Percentiles rank a stretch among this genome's conserved stretches.
Evolutionary conservation across 2,888 invertebrate species (phyloP).

Genomic region (Folsomia manolachei): DNA sequence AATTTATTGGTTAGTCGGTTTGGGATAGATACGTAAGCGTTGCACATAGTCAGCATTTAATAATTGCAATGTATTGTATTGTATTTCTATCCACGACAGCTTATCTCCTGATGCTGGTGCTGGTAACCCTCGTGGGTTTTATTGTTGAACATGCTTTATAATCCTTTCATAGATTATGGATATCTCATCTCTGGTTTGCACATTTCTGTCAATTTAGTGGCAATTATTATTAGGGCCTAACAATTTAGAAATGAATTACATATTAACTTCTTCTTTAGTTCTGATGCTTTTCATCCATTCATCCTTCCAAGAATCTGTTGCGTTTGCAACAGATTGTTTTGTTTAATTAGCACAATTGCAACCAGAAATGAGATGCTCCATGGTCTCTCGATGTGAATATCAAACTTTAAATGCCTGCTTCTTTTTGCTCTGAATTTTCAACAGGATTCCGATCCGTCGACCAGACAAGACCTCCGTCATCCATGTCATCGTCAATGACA

Average conservation of each 20-base stretch:
- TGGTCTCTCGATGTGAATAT: no score
- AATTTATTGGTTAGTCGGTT: no score
- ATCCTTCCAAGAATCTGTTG: no score
- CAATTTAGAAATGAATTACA: no score
- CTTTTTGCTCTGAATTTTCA: not conserved
- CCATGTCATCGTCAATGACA: slow-evolving; percentile 45
- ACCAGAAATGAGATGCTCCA: no score
- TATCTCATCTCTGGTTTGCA: not conserved
- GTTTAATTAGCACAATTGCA: no score
- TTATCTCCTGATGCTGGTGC: slow-evolving; percentile 13
- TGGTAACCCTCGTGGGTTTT: slow-evolving; percentile 7
- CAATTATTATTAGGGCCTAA: no score
- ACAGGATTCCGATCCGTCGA: slow-evolving; percentile 42
- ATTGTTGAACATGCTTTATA: not conserved
- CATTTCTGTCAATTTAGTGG: no score
- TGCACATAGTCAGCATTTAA: not conserved
- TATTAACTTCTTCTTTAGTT: no score
- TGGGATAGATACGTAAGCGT: not conserved
- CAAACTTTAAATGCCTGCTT: no score
- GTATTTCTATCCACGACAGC: not conserved
- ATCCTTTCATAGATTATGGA: not conserved
- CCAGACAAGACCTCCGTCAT: slow-evolving; percentile 44
- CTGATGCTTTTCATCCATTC: no score
- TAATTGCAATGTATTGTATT: not conserved
- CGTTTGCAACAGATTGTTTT: no score